Conservation (phyloP, 2,888 invertebrate genomes). For the Polydrusus tereticollis region DNA sequence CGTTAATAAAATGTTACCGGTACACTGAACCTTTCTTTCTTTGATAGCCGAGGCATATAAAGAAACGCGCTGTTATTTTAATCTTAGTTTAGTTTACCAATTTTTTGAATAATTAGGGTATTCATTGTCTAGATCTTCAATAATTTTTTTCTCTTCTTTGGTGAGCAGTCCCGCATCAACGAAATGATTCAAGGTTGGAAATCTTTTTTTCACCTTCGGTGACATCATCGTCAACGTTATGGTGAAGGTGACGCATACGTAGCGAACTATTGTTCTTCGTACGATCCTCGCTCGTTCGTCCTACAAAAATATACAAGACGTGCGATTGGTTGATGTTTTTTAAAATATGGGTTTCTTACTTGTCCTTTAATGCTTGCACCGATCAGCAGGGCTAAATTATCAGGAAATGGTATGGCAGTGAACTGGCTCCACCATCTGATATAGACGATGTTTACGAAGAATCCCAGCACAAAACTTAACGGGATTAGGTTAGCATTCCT, state of each 20-base stretch:
- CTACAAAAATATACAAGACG: constrained; percentile 63
- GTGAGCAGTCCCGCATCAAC: constrained; percentile 85
- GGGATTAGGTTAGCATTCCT: constrained; percentile 89
- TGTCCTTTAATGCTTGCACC: constrained; percentile 85
- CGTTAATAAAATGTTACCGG: too few relatives aligned
- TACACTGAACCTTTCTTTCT: too few relatives aligned
- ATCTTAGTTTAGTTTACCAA: constrained; percentile 70
- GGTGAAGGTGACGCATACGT: constrained; percentile 85
- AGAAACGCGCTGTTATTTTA: not conserved
- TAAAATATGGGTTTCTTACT: constrained; percentile 64
- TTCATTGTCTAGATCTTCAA: constrained; percentile 81
- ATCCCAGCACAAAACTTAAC: constrained; percentile 93
- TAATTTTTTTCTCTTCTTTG: constrained; percentile 83
- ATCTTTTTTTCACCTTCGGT: constrained; percentile 89
- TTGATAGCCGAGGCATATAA: too few relatives aligned
- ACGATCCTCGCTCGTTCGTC: constrained; percentile 83
- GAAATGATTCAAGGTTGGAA: constrained; percentile 84
- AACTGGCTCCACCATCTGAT: constrained; percentile 93
- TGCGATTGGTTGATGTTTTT: not conserved
- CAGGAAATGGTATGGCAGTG: constrained; percentile 85
- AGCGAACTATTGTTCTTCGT: constrained; percentile 83
- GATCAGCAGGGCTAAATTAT: constrained; percentile 84
- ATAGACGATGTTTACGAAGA: constrained; percentile 94
- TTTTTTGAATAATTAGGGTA: constrained; percentile 89
- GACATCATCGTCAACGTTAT: constrained; percentile 88